Conservation (phyloP, 2,888 invertebrate species). For the Villa cingulata region DNA sequence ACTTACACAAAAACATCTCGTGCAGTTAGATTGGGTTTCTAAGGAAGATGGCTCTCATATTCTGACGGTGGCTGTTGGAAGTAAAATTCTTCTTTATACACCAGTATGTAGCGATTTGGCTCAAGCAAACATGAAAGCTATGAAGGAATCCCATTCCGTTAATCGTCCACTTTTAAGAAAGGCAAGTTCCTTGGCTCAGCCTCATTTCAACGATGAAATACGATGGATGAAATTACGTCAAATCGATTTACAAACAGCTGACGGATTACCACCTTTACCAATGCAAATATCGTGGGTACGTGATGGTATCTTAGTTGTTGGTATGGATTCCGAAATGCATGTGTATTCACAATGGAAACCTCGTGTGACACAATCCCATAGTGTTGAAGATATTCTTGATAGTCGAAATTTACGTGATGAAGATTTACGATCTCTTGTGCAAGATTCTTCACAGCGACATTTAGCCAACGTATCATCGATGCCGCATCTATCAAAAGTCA, state of each 20-base stretch:
- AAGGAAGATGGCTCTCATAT: conserved; percentile 98
- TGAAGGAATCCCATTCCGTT: conserved; percentile 73
- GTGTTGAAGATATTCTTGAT: conserved; percentile 56
- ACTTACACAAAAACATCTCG: conserved; percentile 79
- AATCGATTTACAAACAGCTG: conserved; percentile 83
- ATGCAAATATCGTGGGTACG: conserved; percentile 99
- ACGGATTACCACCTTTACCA: conserved; percentile 89
- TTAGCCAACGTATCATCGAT: conserved; percentile 62
- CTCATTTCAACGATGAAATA: conserved; percentile 81
- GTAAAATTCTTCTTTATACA: conserved; percentile 82
- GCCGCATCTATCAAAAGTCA: conserved; percentile 68
- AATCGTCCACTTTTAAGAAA: conserved; percentile 77
- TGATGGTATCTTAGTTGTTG: conserved; percentile 94
- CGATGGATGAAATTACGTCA: conserved; percentile 93
- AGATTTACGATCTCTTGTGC: conserved; percentile 49
- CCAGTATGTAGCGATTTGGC: conserved; percentile 90
- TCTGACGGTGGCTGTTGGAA: conserved; percentile 89
- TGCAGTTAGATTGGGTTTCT: conserved; percentile 97
- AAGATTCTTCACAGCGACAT: conserved; percentile 52
- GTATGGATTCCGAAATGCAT: conserved; percentile 99
- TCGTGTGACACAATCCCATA: conserved; percentile 28
- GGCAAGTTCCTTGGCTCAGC: conserved; percentile 81
- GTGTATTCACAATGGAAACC: conserved; percentile 98
- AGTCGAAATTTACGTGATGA: conserved; percentile 59
- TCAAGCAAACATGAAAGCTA: conserved; percentile 84